Evolutionary conservation across 2,113 vertebrate genomes (phyloP), one percentile per base, ranked within the genome.

Genomic region (Petrocephalus microphthalmus): DNA sequence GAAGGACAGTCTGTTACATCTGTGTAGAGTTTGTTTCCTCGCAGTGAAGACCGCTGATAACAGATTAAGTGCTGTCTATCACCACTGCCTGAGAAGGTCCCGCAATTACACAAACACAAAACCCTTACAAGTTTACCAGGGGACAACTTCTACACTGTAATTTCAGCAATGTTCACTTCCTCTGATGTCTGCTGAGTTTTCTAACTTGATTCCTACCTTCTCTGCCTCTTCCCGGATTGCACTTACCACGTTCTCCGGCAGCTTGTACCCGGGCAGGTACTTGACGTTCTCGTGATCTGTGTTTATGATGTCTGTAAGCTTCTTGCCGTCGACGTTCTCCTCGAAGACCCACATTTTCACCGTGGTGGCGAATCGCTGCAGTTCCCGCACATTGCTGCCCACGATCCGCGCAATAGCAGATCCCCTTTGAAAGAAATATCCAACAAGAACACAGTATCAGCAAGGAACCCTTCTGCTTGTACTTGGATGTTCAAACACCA

Each of bases 321-420:
- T 99, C 90, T 95, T 96, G 64, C 97, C 97, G 47, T 97, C 93
- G 89, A 99, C 82, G 0, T 93, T 95, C 93, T 99, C 97, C 91
- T 99, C 97, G 60, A 94, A 98, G 88, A 98, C 97, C 97, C 97
- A 99, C 97, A 99, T 98, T 87, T 97, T 97, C 90, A 99, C 97
- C 0, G 95, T 97, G 89, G 95, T 93, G 89, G 96, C 95, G 89
- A 98, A 98, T 84, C 94, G 95, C 83, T 96, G 93, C 89, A 97
- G 82, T 0, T 93, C 94, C 90, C 94, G 94, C 78, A 96, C 97
- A 92, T 99, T 98, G 71, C 91, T 92, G 37, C 97, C 97, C 88
- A 99, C 92, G 78, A 98, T 98, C 94, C 96, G 97, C 78, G 97
- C 97, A 89, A 99, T 95, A 0, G 97, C 97, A 88, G 97, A 98